These are phyloP conservation scores for Aldrovandia affinis DNA, from an alignment of 2,797 vertebrate genomes.

Conservation along the genomic window DNA sequence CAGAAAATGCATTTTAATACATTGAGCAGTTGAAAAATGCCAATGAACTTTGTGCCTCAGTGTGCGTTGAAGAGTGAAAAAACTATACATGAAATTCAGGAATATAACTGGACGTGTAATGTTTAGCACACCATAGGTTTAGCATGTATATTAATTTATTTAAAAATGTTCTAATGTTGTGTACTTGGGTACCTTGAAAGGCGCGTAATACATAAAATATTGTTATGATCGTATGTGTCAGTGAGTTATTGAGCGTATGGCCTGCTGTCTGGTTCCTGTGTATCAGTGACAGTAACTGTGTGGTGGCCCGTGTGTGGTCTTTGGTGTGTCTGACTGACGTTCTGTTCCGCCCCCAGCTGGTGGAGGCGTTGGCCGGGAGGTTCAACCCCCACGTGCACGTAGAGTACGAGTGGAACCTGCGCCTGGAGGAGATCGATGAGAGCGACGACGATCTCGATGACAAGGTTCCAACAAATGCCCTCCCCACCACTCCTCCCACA, in stretches of 20 bases:
- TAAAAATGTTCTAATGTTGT: no score
- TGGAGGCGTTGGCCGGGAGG: conserved; percentile 81
- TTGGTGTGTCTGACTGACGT: no score
- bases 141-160: no score
- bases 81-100: no score
- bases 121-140: no score
- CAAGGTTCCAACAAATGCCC: conserved; percentile 66
- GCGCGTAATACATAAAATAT: no score
- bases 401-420: conserved; percentile 89
- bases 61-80: no score
- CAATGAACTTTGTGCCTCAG: no score
- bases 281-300: neutral
- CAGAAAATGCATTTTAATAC: no score
- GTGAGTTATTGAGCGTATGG: neutral
- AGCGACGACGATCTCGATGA: conserved; percentile 89
- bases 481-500: neutral
- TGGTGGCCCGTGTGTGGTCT: neutral
- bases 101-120: no score
- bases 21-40: no score
- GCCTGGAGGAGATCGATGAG: conserved; percentile 87
- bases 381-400: conserved; percentile 86
- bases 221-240: neutral
- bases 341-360: conserved; percentile 63
- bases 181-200: no score
- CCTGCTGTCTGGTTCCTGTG: neutral